Base-by-base conservation (phyloP, 2,113 vertebrate genomes). In the Centropus bengalensis region DNA sequence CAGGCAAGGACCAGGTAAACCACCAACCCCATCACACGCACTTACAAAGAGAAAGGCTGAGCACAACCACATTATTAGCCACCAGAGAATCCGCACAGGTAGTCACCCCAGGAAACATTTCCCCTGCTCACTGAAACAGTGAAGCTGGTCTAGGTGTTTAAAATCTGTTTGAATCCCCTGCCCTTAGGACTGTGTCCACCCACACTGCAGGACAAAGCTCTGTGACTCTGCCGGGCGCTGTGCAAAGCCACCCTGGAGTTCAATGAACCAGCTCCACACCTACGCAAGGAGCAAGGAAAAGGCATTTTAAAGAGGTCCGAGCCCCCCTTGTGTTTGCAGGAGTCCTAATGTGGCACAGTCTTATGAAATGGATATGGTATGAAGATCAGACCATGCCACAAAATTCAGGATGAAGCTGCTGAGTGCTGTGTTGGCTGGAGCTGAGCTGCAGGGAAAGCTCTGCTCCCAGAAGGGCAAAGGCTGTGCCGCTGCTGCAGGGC, bases 71-170 rank as follows among this genome's bases (percentile, higher is more conserved):
- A 1, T 27, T 52, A 66, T 16, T 40, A 56, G 47, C 40, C 62
- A 75, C 30, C 33, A 62, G 30, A 68, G n/a, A 74, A 63, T 17
- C 62, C 12, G 8, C 26, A 28, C 23, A 6, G n/a, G 51, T 10
- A 9, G 56, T 20, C 7, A 18, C 42, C 1, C 1, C 12, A 32
- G 42, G 19, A 49, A 51, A 44, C 2, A 0, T 28, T 49, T 45
- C 33, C 19, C 15, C 27, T 0, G 2, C 33, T 51, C 54, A 7
- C 6, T 1, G 38, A 24, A 80, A n/a, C 7, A 40, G 42, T 0
- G 8, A 49, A 24, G 14, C 14, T 24, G 33, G 22, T 64, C 44
- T 33, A 10, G 49, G 38, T 12, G 32, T 12, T 45, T 11, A 9
- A 52, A 74, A 49, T 7, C 28, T 38, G 12, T 8, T 42, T 20